Percentiles rank a stretch among this genome's conserved stretches.
These are phyloP conservation scores for Temnothorax rugatulus DNA, from an alignment of 2,888 invertebrate species.

Conservation along the genomic window DNA sequence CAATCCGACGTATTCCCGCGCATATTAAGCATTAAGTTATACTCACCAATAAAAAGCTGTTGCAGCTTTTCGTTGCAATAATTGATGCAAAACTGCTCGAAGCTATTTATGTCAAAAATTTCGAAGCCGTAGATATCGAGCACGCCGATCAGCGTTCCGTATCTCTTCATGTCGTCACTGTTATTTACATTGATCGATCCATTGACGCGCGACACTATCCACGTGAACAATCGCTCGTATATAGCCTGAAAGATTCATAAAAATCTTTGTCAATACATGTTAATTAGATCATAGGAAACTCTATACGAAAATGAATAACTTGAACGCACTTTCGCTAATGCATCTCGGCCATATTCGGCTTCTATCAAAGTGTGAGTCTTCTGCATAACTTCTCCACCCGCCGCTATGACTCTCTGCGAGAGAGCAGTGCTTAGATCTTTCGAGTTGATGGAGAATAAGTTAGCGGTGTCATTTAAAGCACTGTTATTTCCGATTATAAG, in stretches of 20 bases:
- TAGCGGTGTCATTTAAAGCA: conserved; percentile 88
- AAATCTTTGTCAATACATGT: conserved; percentile 17
- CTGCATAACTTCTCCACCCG: conserved; percentile 96
- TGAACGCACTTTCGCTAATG: conserved; percentile 92
- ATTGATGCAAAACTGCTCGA: conserved; percentile 99
- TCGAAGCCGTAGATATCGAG: conserved; percentile 99
- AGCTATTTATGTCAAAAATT: conserved; percentile 98
- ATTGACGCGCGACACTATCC: conserved; percentile 97
- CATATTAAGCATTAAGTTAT: conserved; percentile 19
- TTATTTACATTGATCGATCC: conserved; percentile 94
- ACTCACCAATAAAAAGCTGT: conserved; percentile 96
- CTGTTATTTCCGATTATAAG: conserved; percentile 88
- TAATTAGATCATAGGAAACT: conserved; percentile 1
- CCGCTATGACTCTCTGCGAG: conserved; percentile 96
- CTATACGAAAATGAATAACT: background rate
- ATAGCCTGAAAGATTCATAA: conserved; percentile 89
- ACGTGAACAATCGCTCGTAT: conserved; percentile 97
- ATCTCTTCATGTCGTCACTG: conserved; percentile 86
- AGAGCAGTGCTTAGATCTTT: conserved; percentile 91
- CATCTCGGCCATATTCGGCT: conserved; percentile 96
- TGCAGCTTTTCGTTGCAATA: conserved; percentile 99
- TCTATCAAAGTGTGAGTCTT: conserved; percentile 95
- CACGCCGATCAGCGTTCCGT: conserved; percentile 96
- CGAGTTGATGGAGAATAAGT: conserved; percentile 88
- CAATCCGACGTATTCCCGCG: background rate